Conservation (phyloP, 2,888 invertebrate genomes). For the Agrotis puta region DNA sequence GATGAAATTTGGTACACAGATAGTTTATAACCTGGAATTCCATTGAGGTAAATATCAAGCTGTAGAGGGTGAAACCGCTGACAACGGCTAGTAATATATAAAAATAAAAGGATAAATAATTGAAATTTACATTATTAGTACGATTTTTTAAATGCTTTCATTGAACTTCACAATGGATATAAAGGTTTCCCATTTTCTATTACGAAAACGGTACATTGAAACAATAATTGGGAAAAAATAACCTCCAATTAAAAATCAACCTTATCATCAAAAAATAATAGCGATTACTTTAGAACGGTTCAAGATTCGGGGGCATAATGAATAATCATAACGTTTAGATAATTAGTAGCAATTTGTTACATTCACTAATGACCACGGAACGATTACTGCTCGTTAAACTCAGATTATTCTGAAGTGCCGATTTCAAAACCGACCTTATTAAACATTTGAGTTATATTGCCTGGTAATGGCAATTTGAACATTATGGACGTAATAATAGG, state of each 20-base stretch:
- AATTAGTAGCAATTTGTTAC: conserved; percentile 53
- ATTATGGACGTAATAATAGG: background rate
- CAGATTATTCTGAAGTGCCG: conserved; percentile 30
- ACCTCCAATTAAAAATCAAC: conserved; percentile 18
- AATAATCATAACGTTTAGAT: conserved; percentile 53
- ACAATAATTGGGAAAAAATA: conserved; percentile 29
- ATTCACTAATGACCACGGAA: conserved; percentile 30
- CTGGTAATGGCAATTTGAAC: background rate
- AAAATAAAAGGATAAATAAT: no score
- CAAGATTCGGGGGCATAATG: conserved; percentile 42
- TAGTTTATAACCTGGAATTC: no score
- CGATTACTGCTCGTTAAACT: conserved; percentile 35
- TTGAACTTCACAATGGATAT: conserved; percentile 11
- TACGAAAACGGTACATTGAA: conserved; percentile 19
- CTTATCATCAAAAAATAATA: conserved; percentile 32
- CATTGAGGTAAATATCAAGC: no score
- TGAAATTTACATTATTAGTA: no score
- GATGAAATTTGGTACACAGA: no score
- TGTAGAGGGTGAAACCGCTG: no score
- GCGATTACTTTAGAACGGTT: conserved; percentile 36
- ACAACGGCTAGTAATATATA: no score
- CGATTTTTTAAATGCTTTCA: background rate
- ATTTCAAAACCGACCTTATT: conserved; percentile 24
- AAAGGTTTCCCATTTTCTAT: conserved; percentile 11
- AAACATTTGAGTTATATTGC: conserved; percentile 3